Evolutionary conservation across 35 echinoderm and acorn worm species (phyloP).

Genomic region (Strongylocentrotus purpuratus): DNA sequence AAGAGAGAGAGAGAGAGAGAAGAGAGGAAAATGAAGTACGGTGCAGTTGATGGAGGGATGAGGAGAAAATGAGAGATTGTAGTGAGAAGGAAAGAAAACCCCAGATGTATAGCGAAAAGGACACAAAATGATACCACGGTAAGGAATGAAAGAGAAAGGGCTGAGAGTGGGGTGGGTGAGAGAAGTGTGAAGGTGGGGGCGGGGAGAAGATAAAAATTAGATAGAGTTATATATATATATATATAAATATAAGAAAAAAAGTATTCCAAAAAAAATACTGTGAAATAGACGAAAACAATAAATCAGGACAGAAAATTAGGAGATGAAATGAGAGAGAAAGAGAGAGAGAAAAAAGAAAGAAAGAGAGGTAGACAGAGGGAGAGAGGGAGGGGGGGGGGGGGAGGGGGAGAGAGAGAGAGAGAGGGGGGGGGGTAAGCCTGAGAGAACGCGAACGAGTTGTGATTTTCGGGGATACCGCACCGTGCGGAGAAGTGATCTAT

Average conservation of each 20-base stretch:
- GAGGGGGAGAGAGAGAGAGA: neutral
- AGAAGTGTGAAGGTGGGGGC: too few relatives aligned
- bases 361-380: too few relatives aligned
- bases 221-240: too few relatives aligned
- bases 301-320: neutral
- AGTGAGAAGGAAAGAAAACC: neutral
- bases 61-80: neutral
- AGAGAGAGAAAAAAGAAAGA: neutral
- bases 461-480: neutral
- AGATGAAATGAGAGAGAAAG: neutral
- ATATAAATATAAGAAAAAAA: too few relatives aligned
- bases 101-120: too few relatives aligned
- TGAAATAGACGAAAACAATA: neutral
- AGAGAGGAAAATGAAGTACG: neutral
- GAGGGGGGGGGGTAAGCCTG: neutral
- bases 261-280: neutral
- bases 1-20: constrained; percentile 22
- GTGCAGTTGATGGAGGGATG: neutral
- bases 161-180: neutral
- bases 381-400: neutral
- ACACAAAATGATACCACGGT: too few relatives aligned
- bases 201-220: too few relatives aligned
- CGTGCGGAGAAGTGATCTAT: neutral
- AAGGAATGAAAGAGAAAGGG: neutral
- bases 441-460: neutral